Conservation (phyloP, 2,888 invertebrate genomes). For the Thymelicus sylvestris region DNA sequence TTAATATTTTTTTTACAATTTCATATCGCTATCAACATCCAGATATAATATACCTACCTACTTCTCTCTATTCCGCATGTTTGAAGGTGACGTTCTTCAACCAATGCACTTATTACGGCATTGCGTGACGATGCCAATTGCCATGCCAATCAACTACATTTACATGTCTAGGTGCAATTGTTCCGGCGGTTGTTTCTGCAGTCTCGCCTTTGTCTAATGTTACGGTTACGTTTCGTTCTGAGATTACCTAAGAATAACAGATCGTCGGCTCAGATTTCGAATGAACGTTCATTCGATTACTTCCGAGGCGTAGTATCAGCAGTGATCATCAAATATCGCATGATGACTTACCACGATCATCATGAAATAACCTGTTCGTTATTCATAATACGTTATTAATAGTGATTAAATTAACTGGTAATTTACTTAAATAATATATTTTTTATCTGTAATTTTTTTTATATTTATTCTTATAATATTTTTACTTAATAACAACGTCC, state of each 20-base stretch:
- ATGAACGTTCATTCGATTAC: conserved; percentile 15
- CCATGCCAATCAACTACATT: conserved; percentile 58
- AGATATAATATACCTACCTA: not conserved
- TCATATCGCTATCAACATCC: too few relatives aligned
- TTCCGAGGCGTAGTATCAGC: conserved; percentile 38
- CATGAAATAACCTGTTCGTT: too few relatives aligned
- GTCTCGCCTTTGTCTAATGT: conserved; percentile 64
- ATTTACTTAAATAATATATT: too few relatives aligned
- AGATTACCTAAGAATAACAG: conserved; percentile 38
- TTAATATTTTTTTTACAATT: too few relatives aligned
- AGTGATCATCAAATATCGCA: conserved; percentile 51
- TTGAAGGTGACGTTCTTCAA: conserved; percentile 38
- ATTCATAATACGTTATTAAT: too few relatives aligned
- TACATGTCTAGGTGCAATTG: conserved; percentile 61
- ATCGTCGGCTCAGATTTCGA: conserved; percentile 29
- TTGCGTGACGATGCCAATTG: conserved; percentile 62
- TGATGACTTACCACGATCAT: not conserved
- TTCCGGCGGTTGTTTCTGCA: conserved; percentile 63
- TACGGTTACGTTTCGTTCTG: conserved; percentile 41
- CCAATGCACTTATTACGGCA: conserved; percentile 38
- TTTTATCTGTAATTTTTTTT: too few relatives aligned
- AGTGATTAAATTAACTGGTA: too few relatives aligned
- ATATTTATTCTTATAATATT: too few relatives aligned
- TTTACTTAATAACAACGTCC: too few relatives aligned
- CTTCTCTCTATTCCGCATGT: not conserved